Conservation (phyloP, 2,797 vertebrate genomes). For the Australoheros facetus region DNA sequence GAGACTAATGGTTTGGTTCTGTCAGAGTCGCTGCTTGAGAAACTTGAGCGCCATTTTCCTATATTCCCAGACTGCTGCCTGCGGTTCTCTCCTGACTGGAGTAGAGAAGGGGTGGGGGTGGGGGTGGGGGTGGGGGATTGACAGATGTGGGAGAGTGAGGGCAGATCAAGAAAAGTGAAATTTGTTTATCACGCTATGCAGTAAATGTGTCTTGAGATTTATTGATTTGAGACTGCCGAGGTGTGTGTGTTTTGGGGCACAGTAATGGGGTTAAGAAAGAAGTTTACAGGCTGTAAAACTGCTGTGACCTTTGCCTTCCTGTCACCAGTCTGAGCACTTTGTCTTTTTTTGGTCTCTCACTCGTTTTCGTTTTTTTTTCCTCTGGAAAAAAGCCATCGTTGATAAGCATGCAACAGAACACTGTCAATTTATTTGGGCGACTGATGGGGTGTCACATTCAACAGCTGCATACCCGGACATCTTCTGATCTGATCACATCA, state of each 20-base stretch:
- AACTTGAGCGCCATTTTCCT: constrained; percentile 89
- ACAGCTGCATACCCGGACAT: constrained; percentile 58
- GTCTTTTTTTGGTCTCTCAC: constrained; percentile 4
- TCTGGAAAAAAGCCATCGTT: constrained; percentile 37
- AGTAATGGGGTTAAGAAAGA: constrained; percentile 51
- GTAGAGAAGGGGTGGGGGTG: background rate
- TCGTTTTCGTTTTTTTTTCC: background rate
- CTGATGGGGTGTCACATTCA: constrained; percentile 52
- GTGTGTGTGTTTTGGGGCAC: constrained; percentile 40
- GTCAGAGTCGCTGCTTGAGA: constrained; percentile 88
- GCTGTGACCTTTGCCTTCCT: constrained; percentile 52
- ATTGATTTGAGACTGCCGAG: constrained; percentile 13
- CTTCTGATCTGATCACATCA: constrained; percentile 47
- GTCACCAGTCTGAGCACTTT: constrained; percentile 36
- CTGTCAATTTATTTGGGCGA: constrained; percentile 38
- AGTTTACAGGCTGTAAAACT: constrained; percentile 67
- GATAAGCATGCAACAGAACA: constrained; percentile 50
- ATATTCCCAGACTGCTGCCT: constrained; percentile 77
- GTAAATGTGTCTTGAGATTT: constrained; percentile 29
- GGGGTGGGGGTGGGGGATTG: background rate
- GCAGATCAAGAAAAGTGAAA: background rate
- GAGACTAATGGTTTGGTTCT: constrained; percentile 85
- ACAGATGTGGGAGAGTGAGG: constrained; percentile 41
- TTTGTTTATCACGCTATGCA: constrained; percentile 2
- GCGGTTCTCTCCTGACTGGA: constrained; percentile 77